A percentile compares a stretch with the other conserved stretches of the same genome.
phyloP scores from a whole-genome alignment of 2,888 invertebrate species.

The Pasiphila rectangulata region DNA sequence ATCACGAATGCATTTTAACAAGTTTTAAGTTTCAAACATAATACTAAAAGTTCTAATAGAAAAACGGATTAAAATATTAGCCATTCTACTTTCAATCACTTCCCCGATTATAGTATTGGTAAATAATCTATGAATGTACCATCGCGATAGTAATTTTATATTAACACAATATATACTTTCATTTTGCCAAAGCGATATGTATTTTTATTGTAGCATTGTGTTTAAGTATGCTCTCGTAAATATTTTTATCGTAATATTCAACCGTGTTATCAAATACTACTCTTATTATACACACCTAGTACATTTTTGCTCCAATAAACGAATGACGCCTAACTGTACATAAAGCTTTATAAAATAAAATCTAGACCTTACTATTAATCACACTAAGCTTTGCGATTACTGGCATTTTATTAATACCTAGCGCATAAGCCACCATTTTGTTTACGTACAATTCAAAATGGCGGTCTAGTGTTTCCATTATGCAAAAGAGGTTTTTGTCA shows the following conservation, averaged over 20 bases:
- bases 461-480: conserved; percentile 46
- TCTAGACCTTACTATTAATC: conserved; percentile 68
- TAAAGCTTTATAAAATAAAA: conserved; percentile 77
- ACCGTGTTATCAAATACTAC: conserved; percentile 77
- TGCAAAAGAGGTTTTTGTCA: conserved; percentile 55
- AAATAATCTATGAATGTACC: conserved; percentile 55
- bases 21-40: conserved; percentile 44
- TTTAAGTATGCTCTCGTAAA: conserved; percentile 62
- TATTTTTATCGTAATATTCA: conserved; percentile 55
- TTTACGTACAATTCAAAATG: conserved; percentile 50
- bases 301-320: conserved; percentile 64
- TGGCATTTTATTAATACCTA: conserved; percentile 58
- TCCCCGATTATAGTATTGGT: conserved; percentile 40
- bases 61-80: conserved; percentile 39
- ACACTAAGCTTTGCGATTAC: conserved; percentile 72
- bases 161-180: conserved; percentile 43
- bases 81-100: conserved; percentile 34
- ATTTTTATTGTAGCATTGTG: conserved; percentile 76
- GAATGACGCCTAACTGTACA: conserved; percentile 76
- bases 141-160: conserved; percentile 50
- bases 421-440: conserved; percentile 56
- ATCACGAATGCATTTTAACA: conserved; percentile 35
- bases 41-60: conserved; percentile 38
- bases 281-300: conserved; percentile 71
- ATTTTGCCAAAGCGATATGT: conserved; percentile 77